Evolutionary conservation across 2,113 vertebrate genomes (phyloP).

Genomic region (Hoplias malabaricus): DNA sequence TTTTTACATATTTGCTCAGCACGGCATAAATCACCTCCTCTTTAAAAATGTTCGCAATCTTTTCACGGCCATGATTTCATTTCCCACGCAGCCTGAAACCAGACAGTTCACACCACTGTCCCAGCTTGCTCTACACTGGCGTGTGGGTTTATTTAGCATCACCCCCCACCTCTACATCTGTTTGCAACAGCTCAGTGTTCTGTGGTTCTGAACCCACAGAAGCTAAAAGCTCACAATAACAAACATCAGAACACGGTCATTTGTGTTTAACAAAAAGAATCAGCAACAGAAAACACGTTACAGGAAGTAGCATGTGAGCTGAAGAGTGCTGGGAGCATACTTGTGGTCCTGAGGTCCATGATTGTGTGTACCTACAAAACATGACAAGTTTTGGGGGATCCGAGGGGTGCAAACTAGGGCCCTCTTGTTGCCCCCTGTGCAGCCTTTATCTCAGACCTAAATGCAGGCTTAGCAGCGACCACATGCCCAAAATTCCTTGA

Average conservation of each 20-base stretch:
- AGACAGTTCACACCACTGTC: constrained; percentile 32
- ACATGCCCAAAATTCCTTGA: too few species aligned
- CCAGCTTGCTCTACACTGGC: not conserved
- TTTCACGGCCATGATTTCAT: constrained; percentile 40
- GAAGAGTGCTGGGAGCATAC: too few species aligned
- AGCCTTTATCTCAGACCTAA: too few species aligned
- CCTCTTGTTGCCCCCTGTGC: too few species aligned
- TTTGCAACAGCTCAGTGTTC: not conserved
- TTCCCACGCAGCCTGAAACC: constrained; percentile 40
- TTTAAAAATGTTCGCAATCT: constrained; percentile 46
- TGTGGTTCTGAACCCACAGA: not conserved
- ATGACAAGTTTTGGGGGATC: too few species aligned
- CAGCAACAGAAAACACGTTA: not conserved
- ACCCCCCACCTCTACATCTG: not conserved
- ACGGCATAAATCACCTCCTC: constrained; percentile 50
- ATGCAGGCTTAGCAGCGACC: too few species aligned
- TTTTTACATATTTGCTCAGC: constrained; percentile 55
- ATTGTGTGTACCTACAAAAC: too few species aligned
- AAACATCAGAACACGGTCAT: not conserved
- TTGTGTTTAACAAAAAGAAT: too few species aligned
- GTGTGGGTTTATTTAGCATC: constrained; percentile 2
- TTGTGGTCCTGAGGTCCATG: too few species aligned
- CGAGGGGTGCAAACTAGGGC: too few species aligned
- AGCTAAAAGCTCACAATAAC: not conserved
- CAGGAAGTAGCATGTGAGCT: not conserved